These are phyloP conservation scores for Chouioia cunea DNA, from an alignment of 2,888 invertebrate genomes.

Conservation along the genomic window DNA sequence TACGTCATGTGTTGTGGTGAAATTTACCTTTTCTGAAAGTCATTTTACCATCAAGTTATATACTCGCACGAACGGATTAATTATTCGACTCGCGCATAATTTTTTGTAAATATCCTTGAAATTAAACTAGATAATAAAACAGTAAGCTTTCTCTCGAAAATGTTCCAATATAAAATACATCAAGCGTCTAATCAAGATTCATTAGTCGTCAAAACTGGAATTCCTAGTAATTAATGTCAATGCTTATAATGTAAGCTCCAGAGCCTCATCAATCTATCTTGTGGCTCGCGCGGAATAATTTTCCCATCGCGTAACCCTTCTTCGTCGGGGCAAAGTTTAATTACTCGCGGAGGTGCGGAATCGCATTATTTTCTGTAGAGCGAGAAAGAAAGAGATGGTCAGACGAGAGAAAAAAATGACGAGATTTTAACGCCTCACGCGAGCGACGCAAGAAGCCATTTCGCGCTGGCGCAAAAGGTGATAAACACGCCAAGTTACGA, in stretches of 20 bases:
- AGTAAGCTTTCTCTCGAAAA: too few species aligned
- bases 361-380: conserved; percentile 28
- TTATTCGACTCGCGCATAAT: too few species aligned
- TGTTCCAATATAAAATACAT: too few species aligned
- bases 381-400: conserved; percentile 38
- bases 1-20: too few species aligned
- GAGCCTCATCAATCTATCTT: conserved; percentile 29
- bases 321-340: conserved; percentile 47
- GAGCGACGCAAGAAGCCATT: conserved; percentile 61
- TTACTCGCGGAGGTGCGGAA: conserved; percentile 45
- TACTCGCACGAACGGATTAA: too few species aligned
- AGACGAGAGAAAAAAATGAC: conserved; percentile 42
- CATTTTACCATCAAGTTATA: too few species aligned
- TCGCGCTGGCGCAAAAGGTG: conserved; percentile 55
- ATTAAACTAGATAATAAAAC: too few species aligned
- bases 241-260: background rate
- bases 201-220: conserved; percentile 20
- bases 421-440: conserved; percentile 64
- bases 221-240: conserved; percentile 37
- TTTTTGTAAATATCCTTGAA: too few species aligned
- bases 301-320: conserved; percentile 25
- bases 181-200: conserved; percentile 30
- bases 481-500: conserved; percentile 69
- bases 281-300: conserved; percentile 35
- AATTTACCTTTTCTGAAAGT: too few species aligned